phyloP scores from a whole-genome alignment of 2,797 vertebrate genomes.

The Channa striata region DNA sequence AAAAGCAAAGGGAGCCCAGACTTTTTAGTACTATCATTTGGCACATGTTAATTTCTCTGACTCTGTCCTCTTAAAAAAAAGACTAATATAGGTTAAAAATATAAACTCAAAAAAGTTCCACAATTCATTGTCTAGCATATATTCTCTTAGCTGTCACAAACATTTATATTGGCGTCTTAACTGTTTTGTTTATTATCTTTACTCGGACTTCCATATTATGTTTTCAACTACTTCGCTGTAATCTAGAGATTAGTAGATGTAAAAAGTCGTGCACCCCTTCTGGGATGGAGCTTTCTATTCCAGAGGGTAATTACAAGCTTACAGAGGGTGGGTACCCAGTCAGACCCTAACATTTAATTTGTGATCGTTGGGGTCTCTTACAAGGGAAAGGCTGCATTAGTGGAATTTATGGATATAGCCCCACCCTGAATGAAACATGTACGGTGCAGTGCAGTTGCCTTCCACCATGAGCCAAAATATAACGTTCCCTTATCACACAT shows the following conservation, averaged over 20 bases:
- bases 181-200: slow-evolving; percentile 6
- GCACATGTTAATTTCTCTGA: no score
- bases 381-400: slow-evolving; percentile 69
- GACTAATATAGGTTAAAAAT: no score
- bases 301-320: slow-evolving; percentile 74
- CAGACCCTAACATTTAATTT: slow-evolving; percentile 76
- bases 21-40: no score
- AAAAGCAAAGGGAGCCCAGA: no score
- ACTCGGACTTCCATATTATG: slow-evolving; percentile 30
- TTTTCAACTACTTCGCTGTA: slow-evolving; percentile 30
- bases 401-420: slow-evolving; percentile 74
- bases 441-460: slow-evolving; percentile 44
- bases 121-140: no score
- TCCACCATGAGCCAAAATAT: slow-evolving; percentile 68
- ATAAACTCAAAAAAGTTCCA: no score
- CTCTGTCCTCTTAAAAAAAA: no score
- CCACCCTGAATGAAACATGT: slow-evolving; percentile 71
- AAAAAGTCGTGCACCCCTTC: slow-evolving; percentile 43
- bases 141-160: no score
- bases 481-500: slow-evolving; percentile 62
- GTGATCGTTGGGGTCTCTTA: slow-evolving; percentile 71
- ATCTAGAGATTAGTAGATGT: slow-evolving; percentile 51
- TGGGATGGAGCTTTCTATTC: slow-evolving; percentile 65
- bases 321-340: slow-evolving; percentile 69
- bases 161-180: slow-evolving; percentile 3